These are phyloP conservation scores for Agrypnia vestita DNA, from an alignment of 1,140 invertebrate genomes.

Conservation along the genomic window DNA sequence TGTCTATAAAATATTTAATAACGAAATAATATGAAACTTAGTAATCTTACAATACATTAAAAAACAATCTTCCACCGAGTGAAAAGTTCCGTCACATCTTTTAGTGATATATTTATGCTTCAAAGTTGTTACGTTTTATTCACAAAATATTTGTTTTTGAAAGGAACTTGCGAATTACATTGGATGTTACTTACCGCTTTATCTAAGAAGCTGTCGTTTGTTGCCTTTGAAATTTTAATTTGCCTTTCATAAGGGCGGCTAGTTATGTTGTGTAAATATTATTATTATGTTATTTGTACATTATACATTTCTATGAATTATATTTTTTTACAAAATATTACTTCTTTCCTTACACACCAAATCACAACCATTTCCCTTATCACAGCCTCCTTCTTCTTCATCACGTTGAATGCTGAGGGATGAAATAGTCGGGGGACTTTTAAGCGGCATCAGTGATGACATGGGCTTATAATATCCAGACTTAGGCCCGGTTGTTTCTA, in stretches of 20 bases:
- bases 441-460: too few relatives aligned
- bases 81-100: background rate
- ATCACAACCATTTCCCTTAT: too few relatives aligned
- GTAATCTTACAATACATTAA: too few relatives aligned
- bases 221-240: background rate
- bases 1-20: too few relatives aligned
- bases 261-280: background rate
- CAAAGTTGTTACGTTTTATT: background rate
- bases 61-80: background rate
- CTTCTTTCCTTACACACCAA: constrained; percentile 39
- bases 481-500: too few relatives aligned
- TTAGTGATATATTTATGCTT: background rate
- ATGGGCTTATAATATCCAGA: too few relatives aligned
- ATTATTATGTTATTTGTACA: background rate
- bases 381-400: too few relatives aligned
- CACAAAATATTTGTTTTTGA: background rate
- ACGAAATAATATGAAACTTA: too few relatives aligned
- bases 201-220: background rate
- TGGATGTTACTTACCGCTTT: background rate
- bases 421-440: too few relatives aligned
- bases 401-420: too few relatives aligned
- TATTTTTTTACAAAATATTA: background rate
- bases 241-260: background rate
- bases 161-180: background rate
- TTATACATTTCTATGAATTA: too few relatives aligned